Evolutionary conservation across 2,797 vertebrate genomes (phyloP), one percentile per base, ranked within the genome.

Genomic region (Falco berigora): DNA sequence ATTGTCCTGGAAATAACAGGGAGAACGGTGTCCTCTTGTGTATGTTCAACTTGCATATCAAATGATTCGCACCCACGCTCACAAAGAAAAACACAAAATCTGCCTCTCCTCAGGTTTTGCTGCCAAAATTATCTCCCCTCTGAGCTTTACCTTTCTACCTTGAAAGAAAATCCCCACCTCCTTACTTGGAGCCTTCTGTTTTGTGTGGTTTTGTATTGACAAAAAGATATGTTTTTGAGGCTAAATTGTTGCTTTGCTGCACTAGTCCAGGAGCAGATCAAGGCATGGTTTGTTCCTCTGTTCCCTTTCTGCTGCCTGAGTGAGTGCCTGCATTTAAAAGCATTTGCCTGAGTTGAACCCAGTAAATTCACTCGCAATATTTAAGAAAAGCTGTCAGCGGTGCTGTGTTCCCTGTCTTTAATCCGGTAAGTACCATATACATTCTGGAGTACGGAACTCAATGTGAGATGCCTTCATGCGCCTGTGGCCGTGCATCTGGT

Each of bases 331-430:
- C 42, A 34, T 88, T 96, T 91, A 81, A 95, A 86, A 93, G 64
- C 59, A 15, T 83, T 90, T 79, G 61, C 83, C 88, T 94, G 61
- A 71, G 27, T 5, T 66, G 76, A 95, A 88, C 83, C 64, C 64
- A 5, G 69, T 52, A 52, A 90, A 92, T n/a, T 59, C 61, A 59
- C 34, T 61, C 17, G 1, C 34, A 50, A 0, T 74, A 17, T 77
- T 87, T 78, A 66, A 92, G 82, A 77, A 90, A 66, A 92, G 34
- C 88, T 94, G 68, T 68, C 95, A 77, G 82, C 2, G 3, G 38
- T 42, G 47, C 56, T 8, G 9, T 23, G 44, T 47, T 91, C 68
- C 59, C 77, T 66, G n/a, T 32, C 12, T 62, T 86, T 80, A 90
- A 83, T 83, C 72, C 20, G 58, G 1, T 53, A 21, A 69, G 58